A percentile compares a stretch with the other conserved stretches of the same genome.
These are phyloP conservation scores for Aspidoscelis tigris DNA, from an alignment of 2,113 vertebrate genomes.

Conservation along the genomic window DNA sequence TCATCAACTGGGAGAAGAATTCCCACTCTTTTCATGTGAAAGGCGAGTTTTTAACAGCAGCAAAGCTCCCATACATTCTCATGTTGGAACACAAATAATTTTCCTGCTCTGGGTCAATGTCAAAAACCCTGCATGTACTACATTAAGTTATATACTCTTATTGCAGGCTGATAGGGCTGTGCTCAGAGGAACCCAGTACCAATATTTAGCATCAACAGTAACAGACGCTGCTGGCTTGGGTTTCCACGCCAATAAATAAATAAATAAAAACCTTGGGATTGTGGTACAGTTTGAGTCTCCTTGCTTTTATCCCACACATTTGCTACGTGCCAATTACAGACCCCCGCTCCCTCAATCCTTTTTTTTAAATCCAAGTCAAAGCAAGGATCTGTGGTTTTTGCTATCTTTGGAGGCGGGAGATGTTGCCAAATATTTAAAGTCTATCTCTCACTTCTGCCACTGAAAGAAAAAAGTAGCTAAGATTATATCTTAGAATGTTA, in stretches of 20 bases:
- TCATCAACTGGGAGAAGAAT: too few species aligned
- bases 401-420: background rate
- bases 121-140: background rate
- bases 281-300: background rate
- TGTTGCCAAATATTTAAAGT: background rate
- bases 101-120: background rate
- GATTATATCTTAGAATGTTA: too few species aligned
- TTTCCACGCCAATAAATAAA: background rate
- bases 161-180: background rate
- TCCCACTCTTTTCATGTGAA: too few species aligned
- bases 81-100: too few species aligned
- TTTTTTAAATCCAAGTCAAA: too few species aligned
- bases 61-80: too few species aligned
- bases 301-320: too few species aligned
- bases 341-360: too few species aligned
- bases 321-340: too few species aligned
- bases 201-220: background rate
- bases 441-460: background rate
- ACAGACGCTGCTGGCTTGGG: background rate
- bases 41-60: too few species aligned
- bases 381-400: background rate
- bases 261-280: background rate
- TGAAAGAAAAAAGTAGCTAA: background rate
- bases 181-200: background rate
- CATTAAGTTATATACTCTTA: background rate